Base-by-base conservation (phyloP, 2,888 invertebrate genomes). In the Cantharis lateralis region DNA sequence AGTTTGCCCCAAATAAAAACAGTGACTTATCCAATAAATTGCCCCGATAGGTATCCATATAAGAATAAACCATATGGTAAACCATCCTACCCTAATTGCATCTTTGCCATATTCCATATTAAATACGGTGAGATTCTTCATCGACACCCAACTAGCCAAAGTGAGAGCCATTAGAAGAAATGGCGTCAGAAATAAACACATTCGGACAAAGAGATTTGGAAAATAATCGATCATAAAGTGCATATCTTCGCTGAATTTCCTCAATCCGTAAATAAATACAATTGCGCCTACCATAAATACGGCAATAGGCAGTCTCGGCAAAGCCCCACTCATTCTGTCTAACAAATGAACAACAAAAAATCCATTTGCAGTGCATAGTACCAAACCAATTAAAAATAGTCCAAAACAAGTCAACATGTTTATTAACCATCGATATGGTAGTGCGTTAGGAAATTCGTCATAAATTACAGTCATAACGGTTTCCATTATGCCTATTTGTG, bases 401-500 rank as follows among this genome's bases (percentile, higher is more conserved):
- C 68, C 11, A 10, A 15, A 28, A 75, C 79, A 79, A 16, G 75
- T 15, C 20, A 79, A 1, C 1, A 77, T 20, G 20, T 79, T 77
- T 28, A 79, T 66, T 4, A 77, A n/a, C 66, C 69, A 72, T 10
- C 77, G 71, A 62, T 24, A 69, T 24, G 68, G 70, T 15, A 62
- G 15, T 5, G 77, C 62, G 18, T 68, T 70, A 13, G 26, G 13
- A 24, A 79, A 75, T 24, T 73, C 73, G 15, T 79, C 79, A 20
- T 69, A 77, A 15, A 79, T 15, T 5, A 66, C 75, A 2, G 75
- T 64, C 73, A 77, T 68, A 48, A 75, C 71, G 10, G 75, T 71
- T 62, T 75, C 73, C 66, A 71, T 18, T 4, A 77, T 1, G 15
- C 71, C 77, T 62, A 79, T 70, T 70, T 79, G 79, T 11, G 79